A percentile compares a stretch with the other conserved stretches of the same genome.
Conservation (phyloP, 2,888 invertebrate species). For the Synanthedon formicaeformis region DNA sequence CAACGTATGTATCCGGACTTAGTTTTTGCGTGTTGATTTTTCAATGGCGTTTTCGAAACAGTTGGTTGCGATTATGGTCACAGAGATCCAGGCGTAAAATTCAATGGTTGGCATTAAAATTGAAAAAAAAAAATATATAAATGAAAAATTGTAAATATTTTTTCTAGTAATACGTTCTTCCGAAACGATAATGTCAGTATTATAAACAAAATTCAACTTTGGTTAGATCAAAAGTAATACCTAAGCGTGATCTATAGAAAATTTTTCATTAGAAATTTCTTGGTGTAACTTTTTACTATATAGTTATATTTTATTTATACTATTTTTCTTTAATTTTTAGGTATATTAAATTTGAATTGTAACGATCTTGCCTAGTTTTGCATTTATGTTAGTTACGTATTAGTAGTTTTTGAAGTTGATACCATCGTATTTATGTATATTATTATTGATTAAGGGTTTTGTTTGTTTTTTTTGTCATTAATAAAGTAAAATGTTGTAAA, state of each 20-base stretch:
- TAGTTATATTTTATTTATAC: conserved; percentile 39
- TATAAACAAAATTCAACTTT: conserved; percentile 69
- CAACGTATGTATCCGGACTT: conserved; percentile 34
- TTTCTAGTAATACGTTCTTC: conserved; percentile 59
- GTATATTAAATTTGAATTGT: conserved; percentile 52
- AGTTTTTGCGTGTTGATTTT: conserved; percentile 27
- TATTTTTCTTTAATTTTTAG: conserved; percentile 37
- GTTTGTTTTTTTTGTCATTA: conserved; percentile 69
- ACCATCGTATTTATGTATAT: conserved; percentile 70
- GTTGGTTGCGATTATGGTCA: conserved; percentile 65
- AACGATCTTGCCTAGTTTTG: conserved; percentile 68
- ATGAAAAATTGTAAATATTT: conserved; percentile 61
- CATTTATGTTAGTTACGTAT: conserved; percentile 66
- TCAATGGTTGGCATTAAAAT: conserved; percentile 50
- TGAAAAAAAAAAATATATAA: conserved; percentile 18
- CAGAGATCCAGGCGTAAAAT: conserved; percentile 61
- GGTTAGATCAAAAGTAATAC: conserved; percentile 62
- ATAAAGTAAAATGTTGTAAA: conserved; percentile 72
- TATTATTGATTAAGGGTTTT: conserved; percentile 67
- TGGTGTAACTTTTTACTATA: conserved; percentile 41
- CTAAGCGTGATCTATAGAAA: conserved; percentile 65
- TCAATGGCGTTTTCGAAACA: conserved; percentile 32
- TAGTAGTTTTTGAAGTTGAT: conserved; percentile 63
- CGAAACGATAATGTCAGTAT: conserved; percentile 67
- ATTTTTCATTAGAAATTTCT: conserved; percentile 54